A percentile compares a stretch with the other conserved stretches of the same genome.
Evolutionary conservation across 1,140 invertebrate genomes (phyloP).

Genomic region (Lerema accius): DNA sequence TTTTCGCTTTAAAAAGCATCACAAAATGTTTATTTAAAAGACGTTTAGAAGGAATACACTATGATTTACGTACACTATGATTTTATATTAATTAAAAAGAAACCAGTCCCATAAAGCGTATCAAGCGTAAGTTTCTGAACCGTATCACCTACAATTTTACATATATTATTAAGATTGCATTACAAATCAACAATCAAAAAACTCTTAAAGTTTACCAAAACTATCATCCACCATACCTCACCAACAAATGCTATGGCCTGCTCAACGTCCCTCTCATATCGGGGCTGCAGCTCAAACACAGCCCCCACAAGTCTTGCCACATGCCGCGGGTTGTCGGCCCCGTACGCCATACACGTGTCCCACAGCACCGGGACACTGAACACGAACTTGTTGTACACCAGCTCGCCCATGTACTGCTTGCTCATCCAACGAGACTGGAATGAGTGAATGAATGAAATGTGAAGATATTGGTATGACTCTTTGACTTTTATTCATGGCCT

Average conservation of each 20-base stretch:
- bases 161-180: too few species aligned
- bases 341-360: slow-evolving; percentile 90
- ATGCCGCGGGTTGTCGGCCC: slow-evolving; percentile 85
- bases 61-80: too few species aligned
- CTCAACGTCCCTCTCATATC: slow-evolving; percentile 87
- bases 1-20: too few species aligned
- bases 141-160: too few species aligned
- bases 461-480: slow-evolving; percentile 23
- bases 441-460: slow-evolving; percentile 40
- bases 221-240: slow-evolving; percentile 69
- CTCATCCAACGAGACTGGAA: slow-evolving; percentile 85
- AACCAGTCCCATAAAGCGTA: too few species aligned
- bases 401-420: slow-evolving; percentile 85
- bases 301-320: slow-evolving; percentile 86
- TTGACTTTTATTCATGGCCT: too few species aligned
- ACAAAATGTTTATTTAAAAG: too few species aligned
- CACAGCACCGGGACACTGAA: slow-evolving; percentile 92
- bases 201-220: too few species aligned
- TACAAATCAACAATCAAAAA: too few species aligned
- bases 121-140: too few species aligned
- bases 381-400: slow-evolving; percentile 91
- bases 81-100: too few species aligned
- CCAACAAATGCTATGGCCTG: slow-evolving; percentile 83
- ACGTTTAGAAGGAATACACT: too few species aligned
- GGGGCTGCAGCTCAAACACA: slow-evolving; percentile 87